Evolutionary conservation across 2,113 vertebrate genomes (phyloP), one percentile per base, ranked within the genome.

Genomic region (Anhinga anhinga): DNA sequence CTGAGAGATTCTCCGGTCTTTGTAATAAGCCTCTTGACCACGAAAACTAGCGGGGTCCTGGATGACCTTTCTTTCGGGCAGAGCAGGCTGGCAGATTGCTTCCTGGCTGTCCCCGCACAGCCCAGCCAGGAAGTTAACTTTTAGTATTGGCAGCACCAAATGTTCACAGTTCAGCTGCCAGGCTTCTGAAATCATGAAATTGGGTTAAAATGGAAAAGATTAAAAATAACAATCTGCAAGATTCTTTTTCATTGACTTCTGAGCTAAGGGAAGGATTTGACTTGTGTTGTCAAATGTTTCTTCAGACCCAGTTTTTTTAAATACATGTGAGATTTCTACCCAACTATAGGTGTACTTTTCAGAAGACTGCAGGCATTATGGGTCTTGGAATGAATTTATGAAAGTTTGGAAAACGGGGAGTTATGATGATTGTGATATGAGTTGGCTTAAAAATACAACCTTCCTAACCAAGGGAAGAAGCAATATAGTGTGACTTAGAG

Each of bases 141-240:
- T 59, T 56, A 56, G 12, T 72, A 58, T 30, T 93, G 91, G 89
- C 94, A 91, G 86, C 45, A 78, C 78, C 70, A 94, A 95, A 82
- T 87, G 81, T 95, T 96, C 94, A 42, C 9, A 15, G 23, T 45
- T 89, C 70, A 7, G 29, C 61, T 95, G 95, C 83, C 95, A 95
- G 86, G 20, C 65, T 86, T 79, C 77, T 76, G 66, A 89, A 81
- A 78, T 93, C 27, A 78, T 63, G 52, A 74, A 86, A 86, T 49
- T n/a, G 52, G 49, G 49, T 86, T 87, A 91, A 92, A 92, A 56
- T 26, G 29, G n/a, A 81, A 36, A 67, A 71, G 44, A 15, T 81
- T 88, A 90, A 88, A 95, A 93, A 84, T 88, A 94, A 49, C 29
- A 17, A 22, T 50, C 49, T 29, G 15, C 7, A 13, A 29, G 53